Evolutionary conservation across 64 coral and sea anemone genomes (phyloP).

Genomic region (Montipora efflorescens): DNA sequence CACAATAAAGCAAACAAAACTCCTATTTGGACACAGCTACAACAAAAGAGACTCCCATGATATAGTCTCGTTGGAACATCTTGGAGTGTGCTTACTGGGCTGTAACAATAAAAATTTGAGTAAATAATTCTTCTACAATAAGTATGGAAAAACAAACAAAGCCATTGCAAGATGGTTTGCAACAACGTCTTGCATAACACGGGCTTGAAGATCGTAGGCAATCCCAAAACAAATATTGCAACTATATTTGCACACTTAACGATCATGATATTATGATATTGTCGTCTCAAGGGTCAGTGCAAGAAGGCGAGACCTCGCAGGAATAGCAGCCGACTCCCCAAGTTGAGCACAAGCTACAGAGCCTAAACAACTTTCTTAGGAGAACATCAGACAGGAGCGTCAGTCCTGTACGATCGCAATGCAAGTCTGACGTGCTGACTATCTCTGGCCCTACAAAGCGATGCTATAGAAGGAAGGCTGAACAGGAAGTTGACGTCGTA

Average conservation of each 20-base stretch:
- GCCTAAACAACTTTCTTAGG: constrained; percentile 26
- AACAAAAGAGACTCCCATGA: neutral
- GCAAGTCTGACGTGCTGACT: neutral
- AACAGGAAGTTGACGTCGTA: constrained; percentile 33
- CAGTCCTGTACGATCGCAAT: neutral
- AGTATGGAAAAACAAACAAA: neutral
- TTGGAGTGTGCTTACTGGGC: neutral
- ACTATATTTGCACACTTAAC: neutral
- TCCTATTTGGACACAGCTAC: neutral
- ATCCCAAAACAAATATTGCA: neutral
- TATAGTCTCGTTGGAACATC: neutral
- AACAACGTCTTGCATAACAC: neutral
- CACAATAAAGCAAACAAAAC: constrained; percentile 4
- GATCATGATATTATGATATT: no score
- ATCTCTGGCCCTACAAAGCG: neutral
- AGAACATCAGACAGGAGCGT: neutral
- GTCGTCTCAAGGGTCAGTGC: neutral
- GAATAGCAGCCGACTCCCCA: constrained; percentile 21
- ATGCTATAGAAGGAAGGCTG: constrained; percentile 32
- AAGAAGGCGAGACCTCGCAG: neutral
- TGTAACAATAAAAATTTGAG: neutral
- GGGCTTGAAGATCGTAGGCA: neutral
- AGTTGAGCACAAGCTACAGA: constrained; percentile 10
- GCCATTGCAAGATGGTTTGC: neutral
- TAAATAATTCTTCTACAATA: neutral